A percentile compares a stretch with the other conserved stretches of the same genome.
These are phyloP conservation scores for Acleris literana DNA, from an alignment of 2,888 invertebrate species.

Conservation along the genomic window DNA sequence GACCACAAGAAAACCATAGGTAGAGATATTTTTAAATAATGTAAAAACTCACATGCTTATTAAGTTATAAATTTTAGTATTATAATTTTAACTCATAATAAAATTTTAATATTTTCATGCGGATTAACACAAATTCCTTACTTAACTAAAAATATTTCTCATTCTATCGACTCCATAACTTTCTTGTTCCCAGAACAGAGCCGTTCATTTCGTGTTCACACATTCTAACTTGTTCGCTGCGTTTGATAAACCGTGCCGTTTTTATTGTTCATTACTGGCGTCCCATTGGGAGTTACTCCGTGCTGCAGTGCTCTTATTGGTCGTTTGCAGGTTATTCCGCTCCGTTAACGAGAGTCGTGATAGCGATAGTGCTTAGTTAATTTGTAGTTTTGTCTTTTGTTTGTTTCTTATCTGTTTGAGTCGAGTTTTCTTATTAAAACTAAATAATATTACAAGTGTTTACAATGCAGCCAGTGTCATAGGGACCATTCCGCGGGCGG, in stretches of 20 bases:
- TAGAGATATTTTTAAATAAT: too few species aligned
- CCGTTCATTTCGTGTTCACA: conserved; percentile 28
- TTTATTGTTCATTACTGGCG: conserved; percentile 23
- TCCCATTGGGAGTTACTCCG: conserved; percentile 14
- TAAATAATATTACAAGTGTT: background rate
- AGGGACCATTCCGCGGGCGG: too few species aligned
- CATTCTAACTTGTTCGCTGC: conserved; percentile 27
- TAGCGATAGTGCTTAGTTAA: conserved; percentile 12
- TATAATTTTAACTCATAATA: too few species aligned
- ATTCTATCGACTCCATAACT: conserved; percentile 1
- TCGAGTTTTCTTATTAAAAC: conserved; percentile 2
- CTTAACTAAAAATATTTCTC: too few species aligned
- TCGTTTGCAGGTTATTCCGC: conserved; percentile 9
- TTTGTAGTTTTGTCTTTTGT: conserved; percentile 7
- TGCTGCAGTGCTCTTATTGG: conserved; percentile 11
- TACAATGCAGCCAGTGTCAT: too few species aligned
- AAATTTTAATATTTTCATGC: too few species aligned
- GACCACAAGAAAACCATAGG: too few species aligned
- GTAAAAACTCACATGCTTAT: too few species aligned
- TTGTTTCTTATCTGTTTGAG: conserved; percentile 3
- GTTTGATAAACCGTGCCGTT: conserved; percentile 26
- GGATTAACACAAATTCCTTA: too few species aligned
- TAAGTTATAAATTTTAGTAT: too few species aligned
- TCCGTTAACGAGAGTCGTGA: conserved; percentile 9
- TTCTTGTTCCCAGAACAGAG: conserved; percentile 1